Evolutionary conservation across 2,113 vertebrate species (phyloP), one percentile per base, ranked within the genome.

Genomic region (Antechinus flavipes): DNA sequence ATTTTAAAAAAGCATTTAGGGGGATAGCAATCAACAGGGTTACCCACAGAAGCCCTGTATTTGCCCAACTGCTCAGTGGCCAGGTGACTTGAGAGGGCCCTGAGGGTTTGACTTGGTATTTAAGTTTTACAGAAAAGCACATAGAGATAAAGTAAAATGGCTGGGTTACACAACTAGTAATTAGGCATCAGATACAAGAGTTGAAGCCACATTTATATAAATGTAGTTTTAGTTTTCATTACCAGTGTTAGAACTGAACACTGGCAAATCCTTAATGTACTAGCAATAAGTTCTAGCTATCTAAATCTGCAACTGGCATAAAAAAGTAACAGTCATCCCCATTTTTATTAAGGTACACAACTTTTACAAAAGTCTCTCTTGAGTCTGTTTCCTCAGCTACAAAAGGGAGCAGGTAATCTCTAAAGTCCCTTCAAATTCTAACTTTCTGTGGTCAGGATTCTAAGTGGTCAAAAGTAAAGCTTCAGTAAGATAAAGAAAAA

Each of bases 401-500:
- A 84, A 84, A 84, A 84, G n/a, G n/a, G n/a, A 84, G 68, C 42
- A 42, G 68, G 16, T 42, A 16, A 84, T 84, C 7, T 42, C 35
- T 42, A 84, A 35, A 68, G 61, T 35, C 61, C n/a, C n/a, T 42
- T 84, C n/a, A 84, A 84, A n/a, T 19, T 22, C 68, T 84, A 42
- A 84, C 35, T 16, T 84, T 42, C n/a, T 42, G 7, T 84, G 19
- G 68, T 23, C 68, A 84, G 19, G 68, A 84, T 84, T 84, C 58
- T 53, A 46, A 94, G 47, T 90, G 47, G 90, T 16, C 91, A 90
- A 42, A 90, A 95, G 19, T 68, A 84, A 95, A 0, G 10, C 9
- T 91, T 19, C 91, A 11, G 12, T 19, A 93, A 93, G 68, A 93
- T 42, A 2, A 96, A 97, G 96, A 53, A 47, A 92, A 46, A 95